A percentile compares a stretch with the other conserved stretches of the same genome.
These are phyloP conservation scores for Drosophila ogumai DNA, from an alignment of 1,140 invertebrate genomes.

Conservation along the genomic window DNA sequence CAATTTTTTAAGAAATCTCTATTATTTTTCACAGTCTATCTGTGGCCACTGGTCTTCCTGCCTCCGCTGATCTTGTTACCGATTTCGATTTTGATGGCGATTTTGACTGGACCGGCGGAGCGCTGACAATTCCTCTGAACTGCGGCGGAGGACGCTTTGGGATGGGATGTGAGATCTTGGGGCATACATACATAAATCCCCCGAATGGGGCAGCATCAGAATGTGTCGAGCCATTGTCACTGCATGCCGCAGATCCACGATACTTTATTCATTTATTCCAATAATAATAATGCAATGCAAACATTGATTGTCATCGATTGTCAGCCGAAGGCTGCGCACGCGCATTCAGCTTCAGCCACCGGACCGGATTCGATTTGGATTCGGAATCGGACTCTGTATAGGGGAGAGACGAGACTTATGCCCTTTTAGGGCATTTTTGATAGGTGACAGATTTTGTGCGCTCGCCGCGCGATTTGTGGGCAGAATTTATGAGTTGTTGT, in stretches of 20 bases:
- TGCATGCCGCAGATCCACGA: constrained; percentile 71
- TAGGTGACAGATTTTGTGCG: constrained; percentile 83
- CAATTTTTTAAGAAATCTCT: too few species aligned
- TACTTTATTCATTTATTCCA: constrained; percentile 85
- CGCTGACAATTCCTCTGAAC: constrained; percentile 81
- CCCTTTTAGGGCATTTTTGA: constrained; percentile 84
- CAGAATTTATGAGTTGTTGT: constrained; percentile 81
- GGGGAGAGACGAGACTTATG: constrained; percentile 53
- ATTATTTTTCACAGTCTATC: constrained; percentile 21
- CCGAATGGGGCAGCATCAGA: constrained; percentile 49
- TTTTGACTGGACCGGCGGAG: constrained; percentile 72
- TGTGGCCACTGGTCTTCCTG: constrained; percentile 39
- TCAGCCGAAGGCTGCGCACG: constrained; percentile 67
- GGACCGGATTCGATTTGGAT: constrained; percentile 29
- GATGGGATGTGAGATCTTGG: constrained; percentile 12
- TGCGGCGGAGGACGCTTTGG: constrained; percentile 23
- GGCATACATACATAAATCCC: constrained; percentile 70
- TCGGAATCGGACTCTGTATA: constrained; percentile 1
- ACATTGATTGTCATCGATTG: constrained; percentile 84
- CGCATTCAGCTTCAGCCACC: constrained; percentile 55
- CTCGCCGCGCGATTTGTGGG: constrained; percentile 67
- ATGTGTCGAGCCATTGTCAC: constrained; percentile 77
- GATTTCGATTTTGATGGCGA: constrained; percentile 81
- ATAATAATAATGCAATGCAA: constrained; percentile 85
- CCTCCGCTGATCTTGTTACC: constrained; percentile 76